These are phyloP conservation scores for Myxocyprinus asiaticus DNA, from an alignment of 2,113 vertebrate species.

Conservation along the genomic window DNA sequence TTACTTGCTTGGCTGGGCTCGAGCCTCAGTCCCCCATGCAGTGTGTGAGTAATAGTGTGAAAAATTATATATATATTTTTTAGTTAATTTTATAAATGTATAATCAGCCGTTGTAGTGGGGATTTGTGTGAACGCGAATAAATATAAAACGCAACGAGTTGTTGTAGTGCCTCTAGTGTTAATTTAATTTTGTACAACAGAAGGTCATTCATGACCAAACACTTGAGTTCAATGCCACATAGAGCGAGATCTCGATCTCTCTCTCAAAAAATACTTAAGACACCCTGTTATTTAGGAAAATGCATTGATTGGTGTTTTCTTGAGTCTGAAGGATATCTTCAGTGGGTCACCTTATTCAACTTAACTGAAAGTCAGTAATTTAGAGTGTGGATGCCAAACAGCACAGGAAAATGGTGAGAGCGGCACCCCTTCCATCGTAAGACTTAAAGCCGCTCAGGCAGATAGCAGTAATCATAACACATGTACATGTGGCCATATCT, in stretches of 20 bases:
- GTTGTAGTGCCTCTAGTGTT: not conserved
- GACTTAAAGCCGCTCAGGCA: not conserved
- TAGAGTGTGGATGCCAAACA: not conserved
- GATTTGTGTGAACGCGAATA: too few species aligned
- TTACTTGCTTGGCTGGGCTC: too few species aligned
- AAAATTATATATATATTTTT: too few species aligned
- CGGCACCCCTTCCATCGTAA: not conserved
- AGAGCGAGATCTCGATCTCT: not conserved
- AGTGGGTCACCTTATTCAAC: slow-evolving; percentile 5
- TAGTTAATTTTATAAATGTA: too few species aligned
- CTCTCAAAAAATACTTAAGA: not conserved
- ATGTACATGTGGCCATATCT: not conserved
- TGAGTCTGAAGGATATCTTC: slow-evolving; percentile 12
- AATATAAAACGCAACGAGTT: not conserved
- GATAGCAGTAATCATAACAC: slow-evolving; percentile 4
- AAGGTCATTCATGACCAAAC: too few species aligned
- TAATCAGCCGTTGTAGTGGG: too few species aligned
- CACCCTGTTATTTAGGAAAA: slow-evolving; percentile 20
- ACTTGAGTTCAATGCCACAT: too few species aligned
- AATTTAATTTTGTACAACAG: too few species aligned
- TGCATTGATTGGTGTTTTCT: not conserved
- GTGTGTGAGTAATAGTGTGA: too few species aligned
- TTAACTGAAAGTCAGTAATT: slow-evolving; percentile 1
- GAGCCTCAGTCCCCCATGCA: too few species aligned
- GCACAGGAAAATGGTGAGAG: not conserved